Conservation (phyloP, 2,888 invertebrate genomes). For the Argyresthia albistria region DNA sequence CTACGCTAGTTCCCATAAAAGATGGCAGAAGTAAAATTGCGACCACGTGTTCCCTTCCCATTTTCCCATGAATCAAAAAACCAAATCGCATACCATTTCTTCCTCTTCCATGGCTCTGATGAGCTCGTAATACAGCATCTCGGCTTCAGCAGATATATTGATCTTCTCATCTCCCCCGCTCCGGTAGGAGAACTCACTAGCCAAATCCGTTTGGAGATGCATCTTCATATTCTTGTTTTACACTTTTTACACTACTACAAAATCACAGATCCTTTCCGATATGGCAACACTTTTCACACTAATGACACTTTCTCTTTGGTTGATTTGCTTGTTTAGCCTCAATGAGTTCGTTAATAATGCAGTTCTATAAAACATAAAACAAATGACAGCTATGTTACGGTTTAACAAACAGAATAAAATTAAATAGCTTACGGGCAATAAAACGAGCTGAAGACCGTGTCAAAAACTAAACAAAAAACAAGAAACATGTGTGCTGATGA, state of each 20-base stretch:
- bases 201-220: conserved; percentile 55
- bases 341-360: too few relatives aligned
- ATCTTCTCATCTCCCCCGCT: conserved; percentile 47
- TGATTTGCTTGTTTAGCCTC: neutral
- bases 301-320: conserved; percentile 2
- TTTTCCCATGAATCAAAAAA: neutral
- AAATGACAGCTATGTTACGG: too few relatives aligned
- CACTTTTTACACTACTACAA: neutral
- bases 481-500: too few relatives aligned
- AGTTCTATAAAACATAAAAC: too few relatives aligned
- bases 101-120: conserved; percentile 62
- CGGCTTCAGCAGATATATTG: conserved; percentile 62
- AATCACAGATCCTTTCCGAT: neutral
- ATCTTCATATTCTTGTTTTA: conserved; percentile 31
- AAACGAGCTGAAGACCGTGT: too few relatives aligned
- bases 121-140: conserved; percentile 66
- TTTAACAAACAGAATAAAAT: too few relatives aligned
- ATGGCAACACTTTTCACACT: neutral
- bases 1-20: too few relatives aligned
- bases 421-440: too few relatives aligned
- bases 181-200: conserved; percentile 46
- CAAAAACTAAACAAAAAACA: too few relatives aligned
- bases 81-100: conserved; percentile 43
- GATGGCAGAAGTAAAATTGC: too few relatives aligned
- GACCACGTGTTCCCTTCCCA: too few relatives aligned